These are phyloP conservation scores for Hiodon alosoides DNA, from an alignment of 2,113 vertebrate species.

Conservation along the genomic window DNA sequence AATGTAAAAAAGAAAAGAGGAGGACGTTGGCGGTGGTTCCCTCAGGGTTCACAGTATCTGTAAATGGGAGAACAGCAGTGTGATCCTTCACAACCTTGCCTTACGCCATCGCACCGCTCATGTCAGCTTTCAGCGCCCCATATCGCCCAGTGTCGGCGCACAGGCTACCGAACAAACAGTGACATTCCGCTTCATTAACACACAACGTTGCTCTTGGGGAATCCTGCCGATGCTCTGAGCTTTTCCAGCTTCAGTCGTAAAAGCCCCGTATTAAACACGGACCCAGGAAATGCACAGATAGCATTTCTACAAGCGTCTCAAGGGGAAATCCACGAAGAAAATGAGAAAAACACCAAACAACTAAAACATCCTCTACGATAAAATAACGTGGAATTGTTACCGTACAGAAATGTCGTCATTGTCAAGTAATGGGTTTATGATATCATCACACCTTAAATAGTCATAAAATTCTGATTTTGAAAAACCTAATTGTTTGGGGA, in stretches of 20 bases:
- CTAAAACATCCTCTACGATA: not conserved
- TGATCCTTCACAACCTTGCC: constrained; percentile 1
- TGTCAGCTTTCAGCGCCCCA: not conserved
- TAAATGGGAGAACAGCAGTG: not conserved
- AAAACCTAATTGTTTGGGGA: too few relatives aligned
- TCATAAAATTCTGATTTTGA: too few relatives aligned
- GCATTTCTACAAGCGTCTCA: not conserved
- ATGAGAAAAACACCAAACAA: not conserved
- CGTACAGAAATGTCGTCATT: too few relatives aligned
- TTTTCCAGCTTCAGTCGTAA: not conserved
- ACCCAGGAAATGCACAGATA: not conserved
- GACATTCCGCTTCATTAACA: constrained; percentile 7
- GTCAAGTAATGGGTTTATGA: too few relatives aligned
- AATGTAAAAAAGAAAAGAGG: not conserved
- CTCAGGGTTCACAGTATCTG: constrained; percentile 6
- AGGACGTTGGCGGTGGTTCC: not conserved
- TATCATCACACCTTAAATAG: too few relatives aligned
- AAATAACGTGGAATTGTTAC: too few relatives aligned
- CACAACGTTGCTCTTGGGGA: not conserved
- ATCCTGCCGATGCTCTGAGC: not conserved
- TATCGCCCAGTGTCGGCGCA: not conserved
- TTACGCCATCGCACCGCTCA: not conserved
- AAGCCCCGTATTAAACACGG: not conserved
- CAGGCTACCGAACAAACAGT: not conserved
- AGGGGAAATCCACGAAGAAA: too few relatives aligned